Conservation (phyloP, 2,797 vertebrate genomes). For the Dryobates pubescens region DNA sequence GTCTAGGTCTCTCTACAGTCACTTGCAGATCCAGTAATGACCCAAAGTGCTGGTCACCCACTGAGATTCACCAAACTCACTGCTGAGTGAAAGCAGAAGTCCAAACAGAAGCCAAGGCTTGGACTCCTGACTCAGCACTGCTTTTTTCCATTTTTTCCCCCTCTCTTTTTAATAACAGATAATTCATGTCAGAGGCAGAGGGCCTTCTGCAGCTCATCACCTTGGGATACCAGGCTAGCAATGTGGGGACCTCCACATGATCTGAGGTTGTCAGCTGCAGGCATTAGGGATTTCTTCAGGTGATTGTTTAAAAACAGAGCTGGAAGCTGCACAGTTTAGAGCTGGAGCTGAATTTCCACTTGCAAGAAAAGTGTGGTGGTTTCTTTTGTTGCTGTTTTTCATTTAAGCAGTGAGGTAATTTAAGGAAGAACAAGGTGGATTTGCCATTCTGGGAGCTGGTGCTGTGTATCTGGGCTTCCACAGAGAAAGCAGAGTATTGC, state of each 20-base stretch:
- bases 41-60: background rate
- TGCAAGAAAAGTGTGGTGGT: background rate
- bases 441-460: constrained; percentile 28
- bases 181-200: background rate
- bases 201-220: background rate
- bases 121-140: background rate
- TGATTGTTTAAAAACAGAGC: constrained; percentile 32
- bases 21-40: background rate
- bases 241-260: background rate
- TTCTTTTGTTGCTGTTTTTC: background rate
- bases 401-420: constrained; percentile 40
- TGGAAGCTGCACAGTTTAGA: background rate
- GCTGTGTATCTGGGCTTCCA: constrained; percentile 34
- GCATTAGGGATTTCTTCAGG: background rate
- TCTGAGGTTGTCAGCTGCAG: background rate
- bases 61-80: background rate
- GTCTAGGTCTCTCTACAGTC: background rate
- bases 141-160: background rate
- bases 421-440: constrained; percentile 47
- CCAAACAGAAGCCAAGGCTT: background rate
- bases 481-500: background rate
- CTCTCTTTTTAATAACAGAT: background rate
- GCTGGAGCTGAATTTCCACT: constrained; percentile 14
- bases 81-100: background rate
- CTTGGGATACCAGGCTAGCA: background rate